Conservation (phyloP, 2,797 vertebrate genomes). For the Botia kubotai region DNA sequence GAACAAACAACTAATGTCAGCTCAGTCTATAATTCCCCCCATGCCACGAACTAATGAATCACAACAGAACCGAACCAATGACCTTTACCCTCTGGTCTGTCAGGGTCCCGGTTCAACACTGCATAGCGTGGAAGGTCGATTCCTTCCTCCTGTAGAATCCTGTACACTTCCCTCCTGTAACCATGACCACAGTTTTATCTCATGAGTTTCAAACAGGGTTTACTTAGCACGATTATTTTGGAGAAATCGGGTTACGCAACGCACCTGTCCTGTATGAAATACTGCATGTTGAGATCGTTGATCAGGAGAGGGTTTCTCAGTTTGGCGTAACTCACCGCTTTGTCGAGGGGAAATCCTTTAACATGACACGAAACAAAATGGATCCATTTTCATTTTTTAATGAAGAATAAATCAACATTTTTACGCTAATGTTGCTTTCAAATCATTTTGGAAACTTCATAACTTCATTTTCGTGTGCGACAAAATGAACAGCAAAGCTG, state of each 20-base stretch:
- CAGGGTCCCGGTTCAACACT: constrained; percentile 93
- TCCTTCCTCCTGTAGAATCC: constrained; percentile 94
- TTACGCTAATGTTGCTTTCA: background rate
- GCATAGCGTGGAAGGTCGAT: constrained; percentile 96
- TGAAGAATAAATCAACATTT: too few relatives aligned
- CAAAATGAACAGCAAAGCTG: too few relatives aligned
- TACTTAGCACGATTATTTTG: background rate
- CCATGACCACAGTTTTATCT: background rate
- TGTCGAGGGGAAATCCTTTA: constrained; percentile 95
- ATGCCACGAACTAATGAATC: background rate
- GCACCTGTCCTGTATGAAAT: constrained; percentile 98
- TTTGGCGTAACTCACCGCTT: constrained; percentile 94
- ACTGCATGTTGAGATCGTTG: constrained; percentile 98
- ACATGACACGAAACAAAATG: background rate
- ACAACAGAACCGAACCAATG: background rate
- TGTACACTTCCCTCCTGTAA: constrained; percentile 93
- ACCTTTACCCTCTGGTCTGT: constrained; percentile 88
- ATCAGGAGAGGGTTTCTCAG: constrained; percentile 94
- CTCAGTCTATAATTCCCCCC: background rate
- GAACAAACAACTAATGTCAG: background rate
- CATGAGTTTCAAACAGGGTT: background rate
- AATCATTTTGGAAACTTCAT: background rate
- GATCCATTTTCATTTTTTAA: background rate
- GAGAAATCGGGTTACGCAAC: background rate
- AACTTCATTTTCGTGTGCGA: too few relatives aligned